phyloP scores from a whole-genome alignment of 2,888 invertebrate genomes.

The Empis livida region DNA sequence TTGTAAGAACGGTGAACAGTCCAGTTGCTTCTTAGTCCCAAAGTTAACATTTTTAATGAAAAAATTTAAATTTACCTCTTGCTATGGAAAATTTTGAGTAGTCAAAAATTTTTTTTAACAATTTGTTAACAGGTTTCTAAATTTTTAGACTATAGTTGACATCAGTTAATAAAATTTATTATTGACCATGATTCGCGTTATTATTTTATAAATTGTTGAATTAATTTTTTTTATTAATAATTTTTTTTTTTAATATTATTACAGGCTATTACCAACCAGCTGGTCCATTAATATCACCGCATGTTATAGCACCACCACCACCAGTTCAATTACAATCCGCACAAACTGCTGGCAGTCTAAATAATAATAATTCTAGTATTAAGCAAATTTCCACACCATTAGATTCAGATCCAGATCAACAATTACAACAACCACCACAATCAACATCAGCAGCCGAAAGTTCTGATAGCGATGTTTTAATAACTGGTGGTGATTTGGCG shows the following conservation, averaged over 20 bases:
- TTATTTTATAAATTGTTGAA: too few relatives aligned
- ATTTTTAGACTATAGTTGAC: too few relatives aligned
- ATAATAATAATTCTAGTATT: slow-evolving; percentile 12
- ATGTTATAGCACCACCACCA: slow-evolving; percentile 33
- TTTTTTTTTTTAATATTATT: slow-evolving; percentile 22
- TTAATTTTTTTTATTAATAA: background rate
- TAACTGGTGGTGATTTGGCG: slow-evolving; percentile 26
- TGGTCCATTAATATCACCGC: slow-evolving; percentile 71
- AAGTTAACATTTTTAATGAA: background rate
- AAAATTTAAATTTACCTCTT: too few relatives aligned
- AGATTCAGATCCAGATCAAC: slow-evolving; percentile 30
- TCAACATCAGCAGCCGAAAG: slow-evolving; percentile 27
- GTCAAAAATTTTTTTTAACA: too few relatives aligned
- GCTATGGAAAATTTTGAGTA: too few relatives aligned
- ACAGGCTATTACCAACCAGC: slow-evolving; percentile 86
- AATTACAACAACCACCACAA: slow-evolving; percentile 27
- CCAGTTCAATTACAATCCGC: slow-evolving; percentile 16
- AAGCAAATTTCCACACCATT: slow-evolving; percentile 35
- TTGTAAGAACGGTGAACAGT: too few relatives aligned
- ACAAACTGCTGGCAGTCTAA: slow-evolving; percentile 3
- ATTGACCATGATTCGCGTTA: too few relatives aligned
- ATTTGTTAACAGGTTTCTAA: too few relatives aligned
- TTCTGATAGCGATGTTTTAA: slow-evolving; percentile 23
- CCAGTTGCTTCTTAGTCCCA: too few relatives aligned
- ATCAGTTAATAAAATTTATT: too few relatives aligned